Base-by-base conservation (phyloP, 2,113 vertebrate genomes). In the Lamprologus speciosus region DNA sequence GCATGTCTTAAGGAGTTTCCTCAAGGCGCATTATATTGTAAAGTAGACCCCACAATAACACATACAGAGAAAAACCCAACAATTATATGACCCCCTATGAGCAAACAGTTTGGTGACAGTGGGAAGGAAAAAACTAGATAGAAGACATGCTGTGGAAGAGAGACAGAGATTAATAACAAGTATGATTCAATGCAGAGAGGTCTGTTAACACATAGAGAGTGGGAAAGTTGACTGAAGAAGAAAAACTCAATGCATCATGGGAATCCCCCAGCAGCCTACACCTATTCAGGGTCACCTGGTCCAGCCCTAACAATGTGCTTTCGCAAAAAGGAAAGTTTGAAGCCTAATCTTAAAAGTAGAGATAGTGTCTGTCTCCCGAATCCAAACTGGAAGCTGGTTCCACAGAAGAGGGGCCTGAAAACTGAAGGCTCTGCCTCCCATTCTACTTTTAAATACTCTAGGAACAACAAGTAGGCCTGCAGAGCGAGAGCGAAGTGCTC, bases 291-390 rank as follows among this genome's bases (percentile, higher is more conserved):
- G 21, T 55, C 21, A 55, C 0, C 54, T 4, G 54, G 0, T 4
- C 54, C 54, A 55, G 11, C 21, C 0, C 11, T 23, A 55, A 55
- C 21, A 0, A 55, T 55, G 0, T 55, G 53, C 11, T 55, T 55
- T 55, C 0, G 11, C 21, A 23, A 55, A 13, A 55, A 55, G 21
- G 54, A 55, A 55, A 8, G 54, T 26, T 53, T 53, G 0, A 21
- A 53, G 2, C 9, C n/a, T 53, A 21, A 54, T 21, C 54, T 55
- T 55, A 0, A 55, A 55, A 55, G 21, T 13, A 55, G 54, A 55
- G 53, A 23, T 55, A 8, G 21, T 23, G 11, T 55, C 21, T 55
- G 21, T 55, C 11, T 55, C 53, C 53, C 0, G 0, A 23, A 55
- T 55, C 11, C 53, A 55, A 55, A 55, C 53, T 26, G 54, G 11